Evolutionary conservation across 2,113 vertebrate species (phyloP).

Genomic region (Alethe castanea): DNA sequence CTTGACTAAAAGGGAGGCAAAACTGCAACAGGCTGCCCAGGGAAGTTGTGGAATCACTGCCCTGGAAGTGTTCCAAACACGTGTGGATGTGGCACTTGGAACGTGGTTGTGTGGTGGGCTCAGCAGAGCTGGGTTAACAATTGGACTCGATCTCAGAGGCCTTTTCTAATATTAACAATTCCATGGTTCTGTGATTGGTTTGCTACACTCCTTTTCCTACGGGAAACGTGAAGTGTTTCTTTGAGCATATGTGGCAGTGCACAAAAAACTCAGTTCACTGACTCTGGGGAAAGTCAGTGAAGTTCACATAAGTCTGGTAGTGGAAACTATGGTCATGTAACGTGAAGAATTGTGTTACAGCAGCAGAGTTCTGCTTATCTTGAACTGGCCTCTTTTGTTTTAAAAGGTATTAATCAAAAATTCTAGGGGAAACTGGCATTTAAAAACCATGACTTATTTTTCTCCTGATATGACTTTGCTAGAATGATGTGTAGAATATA

Average conservation of each 20-base stretch:
- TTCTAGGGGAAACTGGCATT: neutral
- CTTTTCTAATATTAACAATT: neutral
- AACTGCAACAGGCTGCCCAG: neutral
- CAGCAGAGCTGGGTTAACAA: neutral
- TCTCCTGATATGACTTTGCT: neutral
- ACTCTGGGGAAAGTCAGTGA: neutral
- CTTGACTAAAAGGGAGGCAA: neutral
- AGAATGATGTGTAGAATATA: neutral
- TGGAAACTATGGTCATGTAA: neutral
- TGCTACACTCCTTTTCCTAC: neutral
- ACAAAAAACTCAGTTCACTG: neutral
- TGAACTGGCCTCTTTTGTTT: neutral
- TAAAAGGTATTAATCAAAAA: neutral
- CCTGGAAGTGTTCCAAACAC: neutral
- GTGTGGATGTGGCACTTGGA: no score
- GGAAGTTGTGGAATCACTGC: neutral
- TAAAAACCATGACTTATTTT: neutral
- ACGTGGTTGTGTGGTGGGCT: neutral
- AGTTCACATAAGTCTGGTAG: neutral
- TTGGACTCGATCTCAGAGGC: neutral
- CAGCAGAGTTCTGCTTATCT: neutral
- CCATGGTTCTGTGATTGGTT: neutral
- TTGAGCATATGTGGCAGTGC: neutral
- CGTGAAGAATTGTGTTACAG: neutral
- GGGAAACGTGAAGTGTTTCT: neutral